phyloP scores from a whole-genome alignment of 2,888 invertebrate species.

The Drosophila kanekoi region DNA sequence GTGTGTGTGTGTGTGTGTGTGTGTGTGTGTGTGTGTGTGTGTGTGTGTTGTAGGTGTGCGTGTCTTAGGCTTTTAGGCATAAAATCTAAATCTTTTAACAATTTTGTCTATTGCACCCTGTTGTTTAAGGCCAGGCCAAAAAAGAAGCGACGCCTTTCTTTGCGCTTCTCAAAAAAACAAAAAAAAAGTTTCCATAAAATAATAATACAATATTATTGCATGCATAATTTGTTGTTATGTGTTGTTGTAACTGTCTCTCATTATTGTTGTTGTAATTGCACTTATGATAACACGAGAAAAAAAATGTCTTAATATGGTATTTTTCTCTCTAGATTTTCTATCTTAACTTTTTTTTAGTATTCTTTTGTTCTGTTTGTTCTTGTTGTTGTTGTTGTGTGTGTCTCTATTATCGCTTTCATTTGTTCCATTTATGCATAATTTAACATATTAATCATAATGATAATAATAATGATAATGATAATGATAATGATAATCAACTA shows the following conservation, averaged over 20 bases:
- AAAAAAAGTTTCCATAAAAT: slow-evolving; percentile 7
- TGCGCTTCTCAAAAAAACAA: slow-evolving; percentile 31
- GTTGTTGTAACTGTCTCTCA: slow-evolving; percentile 14
- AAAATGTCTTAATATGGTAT: background rate
- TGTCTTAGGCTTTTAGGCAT: slow-evolving; percentile 1
- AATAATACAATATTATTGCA: slow-evolving; percentile 18
- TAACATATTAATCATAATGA: slow-evolving; percentile 19
- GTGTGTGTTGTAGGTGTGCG: too few species aligned
- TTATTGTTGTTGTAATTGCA: slow-evolving; percentile 49
- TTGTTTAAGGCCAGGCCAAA: slow-evolving; percentile 34
- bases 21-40: too few species aligned
- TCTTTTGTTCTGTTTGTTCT: slow-evolving; percentile 15
- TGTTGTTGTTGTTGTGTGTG: slow-evolving; percentile 8
- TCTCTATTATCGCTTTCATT: slow-evolving; percentile 37
- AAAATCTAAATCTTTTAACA: slow-evolving; percentile 38
- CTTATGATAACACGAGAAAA: slow-evolving; percentile 50
- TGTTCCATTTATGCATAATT: slow-evolving; percentile 35
- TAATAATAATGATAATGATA: slow-evolving; percentile 21
- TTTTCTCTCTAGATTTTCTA: background rate
- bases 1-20: too few species aligned
- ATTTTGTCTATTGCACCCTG: slow-evolving; percentile 56
- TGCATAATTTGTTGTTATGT: slow-evolving; percentile 6
- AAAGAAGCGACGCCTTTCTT: slow-evolving; percentile 18
- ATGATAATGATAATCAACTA: slow-evolving; percentile 43
- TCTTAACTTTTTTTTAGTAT: slow-evolving; percentile 24